Base-by-base conservation (phyloP, 2,888 invertebrate genomes). In the Synanthedon tipuliformis region DNA sequence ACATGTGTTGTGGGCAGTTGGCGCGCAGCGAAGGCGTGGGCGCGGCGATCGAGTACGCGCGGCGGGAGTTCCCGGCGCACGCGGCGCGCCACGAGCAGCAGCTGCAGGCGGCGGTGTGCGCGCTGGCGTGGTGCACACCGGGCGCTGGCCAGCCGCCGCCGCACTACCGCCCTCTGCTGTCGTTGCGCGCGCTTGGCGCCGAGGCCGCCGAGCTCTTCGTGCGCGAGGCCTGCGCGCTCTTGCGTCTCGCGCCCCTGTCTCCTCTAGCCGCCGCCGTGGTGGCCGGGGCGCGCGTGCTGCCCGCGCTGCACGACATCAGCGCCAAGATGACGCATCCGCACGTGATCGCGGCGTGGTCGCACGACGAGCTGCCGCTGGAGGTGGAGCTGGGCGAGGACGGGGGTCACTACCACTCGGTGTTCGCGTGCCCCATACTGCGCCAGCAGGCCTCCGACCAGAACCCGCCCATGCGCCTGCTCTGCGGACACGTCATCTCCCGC, bases 401-500 rank as follows among this genome's bases (percentile, higher is more conserved):
- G 60, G 94, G 94, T 69, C 92, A 95, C 61, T 98, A 96, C 78
- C 99, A 99, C 88, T 99, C 98, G 5, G 95, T 98, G 72, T 99
- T 99, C 88, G 98, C 99, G 18, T 99, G 99, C 78, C 99, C 99
- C 8, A 99, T 99, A 69, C 89, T 99, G 57, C 91, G 98, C 53
- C 98, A 98, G 75, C 99, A 99, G 78, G 96, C 96, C 50, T 95
- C 96, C 1, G 97, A 97, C 63, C 91, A 91, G 63, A 99, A 99
- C 89, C 99, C 99, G 54, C 99, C 99, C 13, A 98, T 99, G 94
- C 90, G 97, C 60, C 89, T 99, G 57, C 92, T 95, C 3, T 99
- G 99, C 81, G 99, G 99, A 3, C 99, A 99, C 88, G 98, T 99
- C 57, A 99, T 99, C 68, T 98, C 98, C 3, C 90, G 95, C 61